Evolutionary conservation across 2,113 vertebrate genomes (phyloP).

Genomic region (Lamprotornis superbus): DNA sequence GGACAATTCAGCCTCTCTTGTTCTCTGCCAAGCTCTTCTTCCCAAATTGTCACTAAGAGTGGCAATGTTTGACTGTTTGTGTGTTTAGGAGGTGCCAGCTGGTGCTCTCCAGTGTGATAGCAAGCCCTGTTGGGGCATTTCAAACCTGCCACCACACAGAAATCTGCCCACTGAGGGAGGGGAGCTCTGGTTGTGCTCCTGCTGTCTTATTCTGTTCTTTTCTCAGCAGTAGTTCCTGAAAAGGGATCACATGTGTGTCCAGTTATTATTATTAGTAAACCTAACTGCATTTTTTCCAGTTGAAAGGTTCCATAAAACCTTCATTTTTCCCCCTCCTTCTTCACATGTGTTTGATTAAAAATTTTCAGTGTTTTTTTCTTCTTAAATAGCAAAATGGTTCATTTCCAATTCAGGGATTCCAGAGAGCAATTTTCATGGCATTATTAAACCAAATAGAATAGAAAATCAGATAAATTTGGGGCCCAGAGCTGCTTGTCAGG

Average conservation of each 20-base stretch:
- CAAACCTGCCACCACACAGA: background rate
- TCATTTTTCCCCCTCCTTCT: fast-evolving
- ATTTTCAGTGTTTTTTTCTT: background rate
- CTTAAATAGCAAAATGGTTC: background rate
- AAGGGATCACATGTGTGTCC: background rate
- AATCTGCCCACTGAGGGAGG: background rate
- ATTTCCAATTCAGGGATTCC: background rate
- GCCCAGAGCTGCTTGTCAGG: background rate
- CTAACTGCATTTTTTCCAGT: slow-evolving; percentile 15
- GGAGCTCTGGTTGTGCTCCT: background rate
- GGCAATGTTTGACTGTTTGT: fast-evolving
- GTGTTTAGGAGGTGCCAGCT: background rate
- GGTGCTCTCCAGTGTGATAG: background rate
- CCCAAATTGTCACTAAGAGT: background rate
- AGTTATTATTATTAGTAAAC: background rate
- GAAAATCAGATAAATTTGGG: background rate
- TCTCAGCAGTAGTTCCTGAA: background rate
- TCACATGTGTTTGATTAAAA: background rate
- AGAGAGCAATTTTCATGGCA: background rate
- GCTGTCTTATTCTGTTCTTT: background rate
- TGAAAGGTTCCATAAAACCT: background rate
- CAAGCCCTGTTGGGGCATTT: background rate
- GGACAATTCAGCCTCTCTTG: background rate
- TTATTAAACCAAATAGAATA: background rate
- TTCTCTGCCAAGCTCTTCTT: background rate